These are phyloP conservation scores for Polyodon spathula DNA, from an alignment of 2,113 vertebrate species.

Conservation along the genomic window DNA sequence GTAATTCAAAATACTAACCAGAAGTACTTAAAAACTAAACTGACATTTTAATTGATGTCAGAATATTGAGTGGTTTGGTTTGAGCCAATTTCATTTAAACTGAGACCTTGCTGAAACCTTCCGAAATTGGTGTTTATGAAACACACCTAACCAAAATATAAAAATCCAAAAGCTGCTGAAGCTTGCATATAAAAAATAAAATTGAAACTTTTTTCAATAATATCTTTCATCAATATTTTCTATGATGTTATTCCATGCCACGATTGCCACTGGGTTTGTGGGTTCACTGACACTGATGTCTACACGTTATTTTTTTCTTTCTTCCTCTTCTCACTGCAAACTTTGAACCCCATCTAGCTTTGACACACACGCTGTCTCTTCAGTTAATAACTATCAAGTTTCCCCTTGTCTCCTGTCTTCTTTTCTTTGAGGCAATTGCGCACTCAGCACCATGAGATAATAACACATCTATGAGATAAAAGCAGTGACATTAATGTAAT, in stretches of 20 bases:
- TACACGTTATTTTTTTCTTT: conserved; percentile 52
- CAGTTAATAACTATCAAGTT: conserved; percentile 80
- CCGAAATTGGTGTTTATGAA: too few species aligned
- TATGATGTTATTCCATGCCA: conserved; percentile 67
- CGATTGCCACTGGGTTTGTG: conserved; percentile 52
- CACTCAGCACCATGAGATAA: conserved; percentile 78
- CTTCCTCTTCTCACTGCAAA: conserved; percentile 39
- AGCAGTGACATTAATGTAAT: conserved; percentile 82
- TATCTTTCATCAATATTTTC: conserved; percentile 58
- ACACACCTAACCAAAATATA: conserved; percentile 4
- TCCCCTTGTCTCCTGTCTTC: conserved; percentile 71
- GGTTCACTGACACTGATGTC: conserved; percentile 53
- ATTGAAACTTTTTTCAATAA: conserved; percentile 28
- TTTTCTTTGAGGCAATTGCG: conserved; percentile 72
- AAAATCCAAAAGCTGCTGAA: background rate
- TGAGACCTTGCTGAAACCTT: too few species aligned
- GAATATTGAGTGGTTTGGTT: too few species aligned
- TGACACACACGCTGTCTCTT: conserved; percentile 63
- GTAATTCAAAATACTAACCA: too few species aligned
- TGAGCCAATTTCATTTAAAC: too few species aligned
- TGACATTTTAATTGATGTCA: too few species aligned
- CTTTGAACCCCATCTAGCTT: conserved; percentile 75
- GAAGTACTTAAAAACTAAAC: too few species aligned
- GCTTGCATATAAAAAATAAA: conserved; percentile 1
- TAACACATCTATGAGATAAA: conserved; percentile 84